phyloP scores from a whole-genome alignment of 2,797 vertebrate genomes.

The Phrynocephalus vlangalii region DNA sequence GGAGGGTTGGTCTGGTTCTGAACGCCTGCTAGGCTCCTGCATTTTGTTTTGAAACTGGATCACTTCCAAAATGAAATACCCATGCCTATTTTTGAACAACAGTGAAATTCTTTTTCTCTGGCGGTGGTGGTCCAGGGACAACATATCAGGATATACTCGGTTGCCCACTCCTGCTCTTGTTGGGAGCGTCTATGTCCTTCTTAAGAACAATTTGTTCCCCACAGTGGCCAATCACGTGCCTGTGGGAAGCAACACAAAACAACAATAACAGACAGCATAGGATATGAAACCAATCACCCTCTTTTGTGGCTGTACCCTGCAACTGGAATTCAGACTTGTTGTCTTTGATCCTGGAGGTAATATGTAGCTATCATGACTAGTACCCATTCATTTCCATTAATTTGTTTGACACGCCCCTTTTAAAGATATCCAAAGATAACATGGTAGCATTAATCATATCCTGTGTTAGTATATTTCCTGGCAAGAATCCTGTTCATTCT shows the following conservation, averaged over 20 bases:
- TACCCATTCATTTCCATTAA: neutral
- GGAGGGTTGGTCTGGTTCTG: too few species aligned
- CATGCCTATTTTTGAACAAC: too few species aligned
- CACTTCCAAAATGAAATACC: too few species aligned
- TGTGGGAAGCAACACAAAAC: neutral
- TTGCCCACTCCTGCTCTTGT: too few species aligned
- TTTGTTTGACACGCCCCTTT: neutral
- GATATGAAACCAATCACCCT: neutral
- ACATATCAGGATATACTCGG: too few species aligned
- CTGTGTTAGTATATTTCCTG: neutral
- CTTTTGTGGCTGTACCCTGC: neutral
- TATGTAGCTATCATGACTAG: neutral
- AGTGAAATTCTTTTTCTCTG: too few species aligned
- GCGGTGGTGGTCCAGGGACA: too few species aligned
- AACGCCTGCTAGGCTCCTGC: too few species aligned
- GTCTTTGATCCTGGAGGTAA: neutral
- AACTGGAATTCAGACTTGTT: neutral
- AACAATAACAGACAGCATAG: too few species aligned
- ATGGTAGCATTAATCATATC: neutral
- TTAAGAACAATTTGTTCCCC: neutral
- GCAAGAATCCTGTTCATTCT: too few species aligned
- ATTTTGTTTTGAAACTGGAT: too few species aligned
- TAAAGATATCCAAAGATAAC: neutral
- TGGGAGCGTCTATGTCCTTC: neutral
- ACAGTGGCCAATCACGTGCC: neutral